Base-by-base conservation (phyloP, 2,888 invertebrate species). In the Doris montereyensis region DNA sequence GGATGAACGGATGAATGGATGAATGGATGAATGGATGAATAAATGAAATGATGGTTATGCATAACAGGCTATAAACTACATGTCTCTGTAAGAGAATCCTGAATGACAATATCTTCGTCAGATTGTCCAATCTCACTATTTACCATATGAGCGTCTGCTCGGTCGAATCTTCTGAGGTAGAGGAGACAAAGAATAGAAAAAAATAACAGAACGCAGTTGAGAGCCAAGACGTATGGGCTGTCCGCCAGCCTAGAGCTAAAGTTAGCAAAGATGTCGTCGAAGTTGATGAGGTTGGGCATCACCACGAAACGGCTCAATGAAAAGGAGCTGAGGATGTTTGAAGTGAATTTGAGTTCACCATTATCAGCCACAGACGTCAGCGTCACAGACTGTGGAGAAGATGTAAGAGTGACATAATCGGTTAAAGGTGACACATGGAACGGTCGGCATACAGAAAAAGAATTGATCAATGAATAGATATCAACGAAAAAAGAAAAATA, bases 301-400 rank as follows among this genome's bases (percentile, higher is more conserved):
- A 85, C 78, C 62, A 87, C 76, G 8, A 86, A 76, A 8, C 81
- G 79, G 30, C 82, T 81, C 0, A 85, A 80, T 17, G 86, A 83
- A 79, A 87, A 85, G 1, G 85, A 81, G 5, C 87, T 87, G 62
- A 87, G 83, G 79, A 87, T 82, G 76, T 85, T 85, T 67, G 85
- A 86, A 71, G 85, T 83, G 71, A 87, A 86, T 34, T 77, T 32
- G 24, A 82, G 79, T 2, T 68, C 76, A 1, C 79, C 76, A 13
- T 52, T 41, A 1, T 28, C 70, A n/a, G 52, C 68, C 13, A 77
- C 58, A 0, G 62, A 60, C 3, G 24, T 62, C 4, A 13, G 8
- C 17, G 8, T 8, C 8, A 52, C 8, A 13, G 52, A 13, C 8
- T 52, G 52, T 8, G 52, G 52, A 13, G 52, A 52, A 8, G 52